A percentile compares a stretch with the other conserved stretches of the same genome.
phyloP scores from a whole-genome alignment of 1,140 invertebrate species.

The Copidosoma floridanum region DNA sequence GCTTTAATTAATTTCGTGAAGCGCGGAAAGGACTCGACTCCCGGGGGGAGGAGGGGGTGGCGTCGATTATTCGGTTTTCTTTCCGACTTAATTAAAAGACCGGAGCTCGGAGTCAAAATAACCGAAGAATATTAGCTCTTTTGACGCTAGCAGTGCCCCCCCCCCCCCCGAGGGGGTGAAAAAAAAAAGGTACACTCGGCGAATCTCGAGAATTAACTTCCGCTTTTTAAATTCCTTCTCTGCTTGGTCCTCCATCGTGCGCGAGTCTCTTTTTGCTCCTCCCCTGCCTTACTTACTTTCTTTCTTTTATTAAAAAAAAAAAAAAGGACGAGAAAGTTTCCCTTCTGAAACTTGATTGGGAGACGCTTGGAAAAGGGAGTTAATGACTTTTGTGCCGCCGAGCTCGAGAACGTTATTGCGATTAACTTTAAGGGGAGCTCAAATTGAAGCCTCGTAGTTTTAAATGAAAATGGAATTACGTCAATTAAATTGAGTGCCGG shows the following conservation, averaged over 20 bases:
- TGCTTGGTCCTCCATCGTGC: constrained; percentile 13
- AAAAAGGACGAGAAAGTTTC: too few species aligned
- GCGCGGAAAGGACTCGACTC: not conserved
- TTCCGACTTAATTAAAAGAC: constrained; percentile 55
- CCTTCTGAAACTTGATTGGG: constrained; percentile 1
- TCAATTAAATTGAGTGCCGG: not conserved
- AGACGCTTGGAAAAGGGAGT: not conserved
- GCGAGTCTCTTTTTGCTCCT: not conserved
- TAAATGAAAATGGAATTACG: not conserved
- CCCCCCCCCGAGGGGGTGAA: too few species aligned
- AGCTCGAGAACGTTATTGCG: not conserved
- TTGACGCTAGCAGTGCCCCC: too few species aligned
- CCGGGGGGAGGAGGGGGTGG: constrained; percentile 1
- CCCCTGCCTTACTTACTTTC: too few species aligned
- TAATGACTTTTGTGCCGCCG: constrained; percentile 17
- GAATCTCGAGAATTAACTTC: constrained; percentile 27
- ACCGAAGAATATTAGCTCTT: constrained; percentile 42
- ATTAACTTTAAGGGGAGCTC: constrained; percentile 1
- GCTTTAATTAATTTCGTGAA: constrained; percentile 56
- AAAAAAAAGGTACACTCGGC: not conserved
- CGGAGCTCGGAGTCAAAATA: constrained; percentile 42
- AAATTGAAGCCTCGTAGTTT: not conserved
- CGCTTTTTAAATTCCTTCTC: constrained; percentile 15
- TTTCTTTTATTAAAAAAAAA: too few species aligned
- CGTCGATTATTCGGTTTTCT: constrained; percentile 49